These are phyloP conservation scores for Microcebus ravelobensis DNA, from an alignment of 2,113 vertebrate genomes.

Conservation along the genomic window DNA sequence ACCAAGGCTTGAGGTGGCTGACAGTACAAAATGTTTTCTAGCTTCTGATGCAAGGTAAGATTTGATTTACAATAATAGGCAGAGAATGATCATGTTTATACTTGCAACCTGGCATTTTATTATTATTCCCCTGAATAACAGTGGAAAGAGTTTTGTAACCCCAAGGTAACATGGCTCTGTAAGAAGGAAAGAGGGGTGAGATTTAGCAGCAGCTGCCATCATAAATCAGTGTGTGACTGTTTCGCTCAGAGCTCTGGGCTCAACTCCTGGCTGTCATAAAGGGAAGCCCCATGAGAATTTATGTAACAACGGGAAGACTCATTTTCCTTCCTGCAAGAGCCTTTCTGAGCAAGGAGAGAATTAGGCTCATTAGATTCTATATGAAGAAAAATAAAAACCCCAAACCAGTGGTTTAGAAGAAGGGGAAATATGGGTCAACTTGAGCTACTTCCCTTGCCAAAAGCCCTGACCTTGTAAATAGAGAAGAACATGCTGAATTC, in stretches of 20 bases:
- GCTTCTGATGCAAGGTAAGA: constrained; percentile 68
- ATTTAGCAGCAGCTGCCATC: constrained; percentile 74
- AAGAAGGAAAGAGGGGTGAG: constrained; percentile 61
- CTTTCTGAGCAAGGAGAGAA: constrained; percentile 68
- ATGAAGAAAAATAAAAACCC: constrained; percentile 8
- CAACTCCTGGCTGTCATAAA: constrained; percentile 76
- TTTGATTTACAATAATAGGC: constrained; percentile 75
- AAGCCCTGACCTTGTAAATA: constrained; percentile 54
- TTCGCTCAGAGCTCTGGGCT: constrained; percentile 67
- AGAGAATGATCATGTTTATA: constrained; percentile 78
- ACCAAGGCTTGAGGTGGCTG: constrained; percentile 31
- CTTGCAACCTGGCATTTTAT: constrained; percentile 75
- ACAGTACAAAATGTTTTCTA: constrained; percentile 46
- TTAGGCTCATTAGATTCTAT: constrained; percentile 65
- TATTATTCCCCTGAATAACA: constrained; percentile 75
- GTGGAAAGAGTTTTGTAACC: constrained; percentile 75
- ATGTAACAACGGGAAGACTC: constrained; percentile 68
- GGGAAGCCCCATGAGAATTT: constrained; percentile 77
- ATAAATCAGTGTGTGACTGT: constrained; percentile 68
- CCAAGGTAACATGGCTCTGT: constrained; percentile 72
- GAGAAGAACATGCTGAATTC: constrained; percentile 62
- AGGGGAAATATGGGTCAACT: constrained; percentile 68
- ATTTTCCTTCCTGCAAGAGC: constrained; percentile 69
- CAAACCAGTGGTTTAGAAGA: constrained; percentile 45
- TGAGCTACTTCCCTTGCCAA: constrained; percentile 41